A percentile compares a stretch with the other conserved stretches of the same genome.
Evolutionary conservation across 2,888 invertebrate genomes (phyloP).

Genomic region (Agrenia bidenticulata): DNA sequence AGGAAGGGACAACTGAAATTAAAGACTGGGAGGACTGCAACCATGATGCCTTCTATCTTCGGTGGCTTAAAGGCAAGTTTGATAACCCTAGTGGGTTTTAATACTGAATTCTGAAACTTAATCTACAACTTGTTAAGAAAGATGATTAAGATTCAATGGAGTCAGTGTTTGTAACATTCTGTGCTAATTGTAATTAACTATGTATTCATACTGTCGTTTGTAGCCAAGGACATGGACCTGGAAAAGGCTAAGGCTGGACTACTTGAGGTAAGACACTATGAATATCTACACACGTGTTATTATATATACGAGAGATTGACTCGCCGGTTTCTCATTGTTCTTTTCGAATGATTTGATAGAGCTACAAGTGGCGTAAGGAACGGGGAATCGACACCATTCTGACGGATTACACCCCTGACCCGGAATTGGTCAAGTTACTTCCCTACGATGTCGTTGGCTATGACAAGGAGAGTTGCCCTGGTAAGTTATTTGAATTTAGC

Average conservation of each 20-base stretch:
- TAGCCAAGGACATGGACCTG: slow-evolving; percentile 48
- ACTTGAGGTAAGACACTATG: slow-evolving; percentile 33
- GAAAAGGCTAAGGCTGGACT: slow-evolving; percentile 48
- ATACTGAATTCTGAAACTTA: no score
- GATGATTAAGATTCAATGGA: no score
- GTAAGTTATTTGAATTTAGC: slow-evolving; percentile 21
- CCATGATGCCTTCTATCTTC: slow-evolving; percentile 45
- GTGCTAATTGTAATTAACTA: not conserved
- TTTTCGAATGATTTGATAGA: slow-evolving; percentile 19
- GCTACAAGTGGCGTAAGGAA: slow-evolving; percentile 47
- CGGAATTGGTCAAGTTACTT: slow-evolving; percentile 43
- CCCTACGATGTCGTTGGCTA: slow-evolving; percentile 32
- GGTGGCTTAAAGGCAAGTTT: slow-evolving; percentile 46
- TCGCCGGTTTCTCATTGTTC: not conserved
- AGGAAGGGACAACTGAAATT: slow-evolving; percentile 48
- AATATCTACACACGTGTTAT: not conserved
- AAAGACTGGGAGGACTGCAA: slow-evolving; percentile 43
- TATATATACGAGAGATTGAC: not conserved
- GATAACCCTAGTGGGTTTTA: no score
- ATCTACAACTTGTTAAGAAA: no score
- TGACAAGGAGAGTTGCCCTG: slow-evolving; percentile 48
- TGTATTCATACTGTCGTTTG: slow-evolving; percentile 11
- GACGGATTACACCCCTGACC: slow-evolving; percentile 41
- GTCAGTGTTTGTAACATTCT: no score
- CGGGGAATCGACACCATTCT: slow-evolving; percentile 45